These are phyloP conservation scores for Pseudanteris insignis DNA, from an alignment of 2,888 invertebrate genomes.

Conservation along the genomic window DNA sequence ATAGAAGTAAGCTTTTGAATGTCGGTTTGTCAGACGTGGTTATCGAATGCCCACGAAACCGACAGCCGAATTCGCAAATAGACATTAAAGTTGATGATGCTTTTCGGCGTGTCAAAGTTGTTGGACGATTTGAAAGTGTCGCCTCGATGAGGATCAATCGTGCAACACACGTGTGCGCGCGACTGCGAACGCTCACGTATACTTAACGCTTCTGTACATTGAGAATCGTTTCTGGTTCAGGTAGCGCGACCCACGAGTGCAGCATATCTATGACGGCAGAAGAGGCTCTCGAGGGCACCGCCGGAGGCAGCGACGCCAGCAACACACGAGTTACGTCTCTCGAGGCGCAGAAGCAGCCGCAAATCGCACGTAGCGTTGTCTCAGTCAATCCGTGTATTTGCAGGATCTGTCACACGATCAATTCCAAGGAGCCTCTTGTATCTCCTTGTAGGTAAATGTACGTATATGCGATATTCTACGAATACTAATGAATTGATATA, in stretches of 20 bases:
- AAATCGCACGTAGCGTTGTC: slow-evolving; percentile 51
- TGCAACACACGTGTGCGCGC: slow-evolving; percentile 22
- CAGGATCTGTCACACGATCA: slow-evolving; percentile 72
- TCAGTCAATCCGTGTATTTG: slow-evolving; percentile 73
- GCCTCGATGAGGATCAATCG: slow-evolving; percentile 8
- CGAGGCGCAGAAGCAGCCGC: slow-evolving; percentile 50
- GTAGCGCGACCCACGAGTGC: slow-evolving; percentile 50
- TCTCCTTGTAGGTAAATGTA: slow-evolving; percentile 68
- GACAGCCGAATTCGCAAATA: no score
- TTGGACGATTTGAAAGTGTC: no score
- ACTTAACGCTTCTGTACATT: slow-evolving; percentile 15
- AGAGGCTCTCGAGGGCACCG: slow-evolving; percentile 51
- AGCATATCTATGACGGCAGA: slow-evolving; percentile 51
- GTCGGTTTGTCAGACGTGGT: no score
- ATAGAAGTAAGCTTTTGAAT: no score
- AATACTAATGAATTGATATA: slow-evolving; percentile 40
- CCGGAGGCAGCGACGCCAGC: slow-evolving; percentile 44
- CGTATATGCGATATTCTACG: slow-evolving; percentile 35
- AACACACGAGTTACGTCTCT: slow-evolving; percentile 53
- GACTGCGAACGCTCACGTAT: slow-evolving; percentile 13
- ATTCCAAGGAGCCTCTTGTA: slow-evolving; percentile 69
- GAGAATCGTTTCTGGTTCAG: slow-evolving; percentile 48
- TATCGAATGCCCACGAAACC: no score
- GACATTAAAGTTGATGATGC: no score
- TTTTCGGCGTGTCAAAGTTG: no score